Percentiles rank a stretch among this genome's conserved stretches.
Conservation (phyloP, 2,888 invertebrate genomes). For the Apamea crenata region DNA sequence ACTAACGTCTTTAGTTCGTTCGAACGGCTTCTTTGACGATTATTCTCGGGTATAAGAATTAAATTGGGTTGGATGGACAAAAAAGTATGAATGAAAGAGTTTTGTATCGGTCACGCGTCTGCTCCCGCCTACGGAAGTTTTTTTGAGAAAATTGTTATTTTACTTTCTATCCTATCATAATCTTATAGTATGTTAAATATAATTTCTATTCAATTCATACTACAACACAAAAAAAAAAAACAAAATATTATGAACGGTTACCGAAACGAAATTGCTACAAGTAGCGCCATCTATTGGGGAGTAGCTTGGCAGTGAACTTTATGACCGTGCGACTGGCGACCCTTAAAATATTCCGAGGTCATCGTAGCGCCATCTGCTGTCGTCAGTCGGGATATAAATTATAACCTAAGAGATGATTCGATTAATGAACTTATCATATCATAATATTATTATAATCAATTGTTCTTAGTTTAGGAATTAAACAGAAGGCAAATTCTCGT, state of each 20-base stretch:
- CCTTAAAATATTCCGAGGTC: not conserved
- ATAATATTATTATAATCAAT: not conserved
- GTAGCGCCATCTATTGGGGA: constrained; percentile 60
- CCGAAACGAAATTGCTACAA: constrained; percentile 1
- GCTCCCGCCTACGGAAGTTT: constrained; percentile 19
- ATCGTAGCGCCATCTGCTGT: constrained; percentile 34
- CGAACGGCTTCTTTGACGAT: constrained; percentile 84
- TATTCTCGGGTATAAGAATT: constrained; percentile 85
- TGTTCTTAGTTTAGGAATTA: not conserved
- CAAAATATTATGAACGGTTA: not conserved
- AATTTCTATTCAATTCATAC: not conserved
- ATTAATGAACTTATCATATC: not conserved
- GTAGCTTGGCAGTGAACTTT: constrained; percentile 29
- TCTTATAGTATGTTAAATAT: not conserved
- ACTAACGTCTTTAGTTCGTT: constrained; percentile 67
- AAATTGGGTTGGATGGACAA: constrained; percentile 82
- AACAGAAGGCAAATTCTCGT: too few relatives aligned
- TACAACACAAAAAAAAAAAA: not conserved
- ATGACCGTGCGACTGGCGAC: not conserved
- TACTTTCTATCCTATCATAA: not conserved
- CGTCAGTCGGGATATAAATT: not conserved
- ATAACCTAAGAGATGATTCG: not conserved
- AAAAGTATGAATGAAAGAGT: constrained; percentile 77
- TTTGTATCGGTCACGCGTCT: constrained; percentile 52
- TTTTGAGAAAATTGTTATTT: not conserved